Evolutionary conservation across 2,113 vertebrate genomes (phyloP).

Genomic region (Halcyon malimbica): DNA sequence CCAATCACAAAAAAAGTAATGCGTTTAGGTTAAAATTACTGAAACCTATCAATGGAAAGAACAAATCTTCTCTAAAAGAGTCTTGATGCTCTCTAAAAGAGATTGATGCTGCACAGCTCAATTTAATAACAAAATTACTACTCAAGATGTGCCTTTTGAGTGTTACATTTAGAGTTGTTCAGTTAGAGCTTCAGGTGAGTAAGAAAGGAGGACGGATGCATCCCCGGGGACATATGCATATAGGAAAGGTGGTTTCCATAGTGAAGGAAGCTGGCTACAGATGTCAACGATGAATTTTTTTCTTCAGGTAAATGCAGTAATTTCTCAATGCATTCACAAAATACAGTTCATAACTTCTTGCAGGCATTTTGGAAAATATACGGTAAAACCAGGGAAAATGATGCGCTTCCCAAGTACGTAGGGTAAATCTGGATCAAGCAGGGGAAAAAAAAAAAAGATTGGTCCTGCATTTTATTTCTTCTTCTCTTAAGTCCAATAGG

Average conservation of each 20-base stretch:
- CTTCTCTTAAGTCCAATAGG: not conserved
- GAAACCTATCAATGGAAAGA: not conserved
- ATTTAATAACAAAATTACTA: not conserved
- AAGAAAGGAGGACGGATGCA: not conserved
- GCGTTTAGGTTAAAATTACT: not conserved
- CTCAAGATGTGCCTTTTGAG: not conserved
- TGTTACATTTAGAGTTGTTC: not conserved
- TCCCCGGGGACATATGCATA: not conserved
- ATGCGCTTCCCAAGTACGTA: not conserved
- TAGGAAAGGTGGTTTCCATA: not conserved
- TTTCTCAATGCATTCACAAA: not conserved
- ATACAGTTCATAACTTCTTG: not conserved
- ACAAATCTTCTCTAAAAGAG: not conserved
- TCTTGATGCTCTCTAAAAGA: too few relatives aligned
- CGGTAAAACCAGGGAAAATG: not conserved
- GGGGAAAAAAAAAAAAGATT: not conserved
- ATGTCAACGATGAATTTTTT: not conserved
- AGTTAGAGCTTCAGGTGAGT: not conserved
- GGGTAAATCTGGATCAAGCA: not conserved
- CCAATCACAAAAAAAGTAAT: not conserved
- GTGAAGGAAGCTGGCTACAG: not conserved
- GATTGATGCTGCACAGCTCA: not conserved
- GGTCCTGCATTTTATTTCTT: not conserved
- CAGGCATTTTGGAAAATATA: not conserved
- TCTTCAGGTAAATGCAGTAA: not conserved